phyloP scores from a whole-genome alignment of 2,113 vertebrate species.

The Lepus americanus region DNA sequence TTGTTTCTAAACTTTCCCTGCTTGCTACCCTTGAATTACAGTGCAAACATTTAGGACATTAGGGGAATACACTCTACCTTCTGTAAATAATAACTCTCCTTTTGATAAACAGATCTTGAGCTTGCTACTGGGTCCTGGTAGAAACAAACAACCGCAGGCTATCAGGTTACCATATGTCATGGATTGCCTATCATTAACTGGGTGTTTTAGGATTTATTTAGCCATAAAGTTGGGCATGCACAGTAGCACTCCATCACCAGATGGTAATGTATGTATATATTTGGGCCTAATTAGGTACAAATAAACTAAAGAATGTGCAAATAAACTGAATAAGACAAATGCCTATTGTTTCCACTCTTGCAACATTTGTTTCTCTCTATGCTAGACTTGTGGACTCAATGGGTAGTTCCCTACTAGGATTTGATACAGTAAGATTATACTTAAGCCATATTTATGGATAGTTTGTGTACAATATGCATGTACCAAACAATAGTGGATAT shows the following conservation, averaged over 20 bases:
- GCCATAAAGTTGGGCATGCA: background rate
- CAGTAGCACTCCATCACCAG: background rate
- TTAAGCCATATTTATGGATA: background rate
- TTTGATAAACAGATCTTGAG: background rate
- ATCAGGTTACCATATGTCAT: background rate
- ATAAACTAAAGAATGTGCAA: no score
- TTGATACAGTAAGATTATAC: background rate
- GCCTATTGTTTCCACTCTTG: background rate
- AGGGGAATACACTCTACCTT: background rate
- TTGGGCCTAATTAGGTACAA: no score
- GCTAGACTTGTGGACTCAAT: no score
- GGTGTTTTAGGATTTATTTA: background rate
- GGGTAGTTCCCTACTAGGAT: background rate
- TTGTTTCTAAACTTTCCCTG: background rate
- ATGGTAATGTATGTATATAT: background rate
- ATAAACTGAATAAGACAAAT: no score
- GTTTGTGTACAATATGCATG: background rate
- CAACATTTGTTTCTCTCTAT: background rate
- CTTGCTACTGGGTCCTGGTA: background rate
- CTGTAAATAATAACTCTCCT: background rate
- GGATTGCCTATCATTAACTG: background rate
- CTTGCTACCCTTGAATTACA: background rate
- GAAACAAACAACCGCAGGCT: background rate
- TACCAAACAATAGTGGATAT: background rate
- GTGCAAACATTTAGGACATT: background rate